Evolutionary conservation across 53 echinoderm and acorn worm species (phyloP), one percentile per base, ranked within the genome.

Genomic region (Luidia sarsii): DNA sequence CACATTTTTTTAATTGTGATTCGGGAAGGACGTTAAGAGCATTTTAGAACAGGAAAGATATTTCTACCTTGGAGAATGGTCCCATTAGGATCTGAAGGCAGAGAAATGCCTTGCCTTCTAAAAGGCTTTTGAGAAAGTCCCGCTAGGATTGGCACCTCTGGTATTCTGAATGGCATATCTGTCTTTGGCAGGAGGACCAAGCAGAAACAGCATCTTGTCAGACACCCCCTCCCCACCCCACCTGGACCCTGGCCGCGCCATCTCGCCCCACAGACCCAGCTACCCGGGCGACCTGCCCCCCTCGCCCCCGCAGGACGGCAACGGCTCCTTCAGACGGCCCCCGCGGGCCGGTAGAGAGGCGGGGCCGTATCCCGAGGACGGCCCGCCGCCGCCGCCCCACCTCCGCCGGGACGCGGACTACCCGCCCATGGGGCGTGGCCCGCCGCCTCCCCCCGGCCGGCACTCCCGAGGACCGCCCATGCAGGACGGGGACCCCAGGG

Each of bases 221-320:
- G 88, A 88, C 53, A 74, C 88, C 10, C 88, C 88, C 5, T 88
- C 88, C 31, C 88, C 88, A 13, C 88, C 88, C 21, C 67, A 53
- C 36, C 82, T 88, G 4, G 88, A 88, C 52, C 88, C 74, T 31
- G 75, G 83, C 20, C 72, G 83, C 34, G 27, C 82, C 20, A 49
- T 63, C n/a, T 88, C 88, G 7, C 82, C 83, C 20, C 82, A 61
- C 1, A 13, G 66, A 52, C 53, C 83, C 56, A 61, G 9, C 56
- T 73, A 64, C 32, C 73, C 57, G 33, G 74, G 57, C 39, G 81
- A 74, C 74, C 82, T 11, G 36, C 87, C 63, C 82, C 74, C 82
- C 29, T 87, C 77, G 8, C 77, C 77, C 46, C 77, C 77, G 56
- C 29, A 54, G 71, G 82, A 82, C 29, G 21, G 66, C 2, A 67